Base-by-base conservation (phyloP, 2,888 invertebrate genomes). In the Anticlea derivata region DNA sequence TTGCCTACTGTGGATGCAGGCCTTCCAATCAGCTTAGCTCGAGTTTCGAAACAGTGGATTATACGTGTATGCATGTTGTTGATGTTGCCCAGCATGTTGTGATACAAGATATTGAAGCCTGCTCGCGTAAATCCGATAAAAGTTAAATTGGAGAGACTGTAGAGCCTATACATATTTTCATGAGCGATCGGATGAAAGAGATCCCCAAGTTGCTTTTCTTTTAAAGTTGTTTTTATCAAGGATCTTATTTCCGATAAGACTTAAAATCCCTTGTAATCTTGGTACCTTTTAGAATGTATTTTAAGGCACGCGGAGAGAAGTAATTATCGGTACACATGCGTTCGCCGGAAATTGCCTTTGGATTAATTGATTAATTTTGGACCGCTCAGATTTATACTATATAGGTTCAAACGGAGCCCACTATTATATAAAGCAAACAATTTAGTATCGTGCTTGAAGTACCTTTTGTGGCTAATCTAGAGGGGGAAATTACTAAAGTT, bases 11-110 rank as follows among this genome's bases (percentile, higher is more conserved):
- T 59, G 58, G 65, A 65, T 59, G 64, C 70, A 65, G 59, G 58
- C 35, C 47, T 29, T 53, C 49, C 60, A 68, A 73, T 70, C 72
- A 60, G 66, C 67, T 70, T 71, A 69, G 35, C 34, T 35, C 46
- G 34, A 39, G 31, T 11, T 51, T 41, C 13, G 47, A 31, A 13
- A 38, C 50, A 35, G 47, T 39, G 37, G 44, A 45, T 50, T 40
- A 35, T 37, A n/a, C n/a, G n/a, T n/a, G n/a, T n/a, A n/a, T n/a
- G n/a, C n/a, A n/a, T n/a, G n/a, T n/a, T n/a, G n/a, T n/a, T n/a
- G n/a, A n/a, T n/a, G n/a, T 13, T 31, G 27, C 31, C 45, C 27
- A 37, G 30, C 27, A n/a, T 40, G 40, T 17, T 47, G 35, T 26
- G 31, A 33, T 50, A 52, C 51, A 50, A 40, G 43, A 48, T 49